Percentiles rank a stretch among this genome's conserved stretches.
Evolutionary conservation across 2,113 vertebrate genomes (phyloP).

Genomic region (Hypanus sabinus): DNA sequence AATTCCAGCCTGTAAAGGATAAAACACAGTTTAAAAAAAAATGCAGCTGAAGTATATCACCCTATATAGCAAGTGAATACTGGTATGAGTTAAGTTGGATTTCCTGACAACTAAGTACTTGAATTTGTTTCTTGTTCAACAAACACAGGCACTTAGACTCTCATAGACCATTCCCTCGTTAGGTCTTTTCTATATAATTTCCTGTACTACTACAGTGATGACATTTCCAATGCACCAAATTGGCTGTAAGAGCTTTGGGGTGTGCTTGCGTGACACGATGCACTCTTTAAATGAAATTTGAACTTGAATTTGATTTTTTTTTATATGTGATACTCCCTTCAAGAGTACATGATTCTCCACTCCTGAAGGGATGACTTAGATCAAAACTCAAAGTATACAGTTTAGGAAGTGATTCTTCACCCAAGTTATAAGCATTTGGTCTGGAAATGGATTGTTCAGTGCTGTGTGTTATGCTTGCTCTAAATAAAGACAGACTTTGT

Average conservation of each 20-base stretch:
- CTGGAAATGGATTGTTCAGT: too few species aligned
- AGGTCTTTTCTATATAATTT: background rate
- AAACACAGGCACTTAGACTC: background rate
- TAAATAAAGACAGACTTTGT: too few species aligned
- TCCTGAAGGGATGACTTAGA: background rate
- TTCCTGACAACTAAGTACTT: background rate
- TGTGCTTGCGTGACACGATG: background rate
- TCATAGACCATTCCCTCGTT: background rate
- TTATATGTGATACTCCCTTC: background rate
- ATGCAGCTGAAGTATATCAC: background rate
- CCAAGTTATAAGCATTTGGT: background rate
- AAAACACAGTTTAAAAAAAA: background rate
- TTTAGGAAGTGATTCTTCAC: background rate
- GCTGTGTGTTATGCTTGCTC: too few species aligned
- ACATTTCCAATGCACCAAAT: background rate
- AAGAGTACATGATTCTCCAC: background rate
- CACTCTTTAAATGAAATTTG: background rate
- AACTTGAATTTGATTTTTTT: background rate
- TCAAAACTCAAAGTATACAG: background rate
- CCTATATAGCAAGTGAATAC: background rate
- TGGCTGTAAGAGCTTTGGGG: background rate
- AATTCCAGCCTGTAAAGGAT: conserved; percentile 59
- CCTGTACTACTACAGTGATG: background rate
- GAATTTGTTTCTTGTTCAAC: background rate
- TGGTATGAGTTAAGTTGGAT: too few species aligned